Percentiles rank a stretch among this genome's conserved stretches.
Conservation (phyloP, 2,888 invertebrate genomes). For the Candidula unifasciata region DNA sequence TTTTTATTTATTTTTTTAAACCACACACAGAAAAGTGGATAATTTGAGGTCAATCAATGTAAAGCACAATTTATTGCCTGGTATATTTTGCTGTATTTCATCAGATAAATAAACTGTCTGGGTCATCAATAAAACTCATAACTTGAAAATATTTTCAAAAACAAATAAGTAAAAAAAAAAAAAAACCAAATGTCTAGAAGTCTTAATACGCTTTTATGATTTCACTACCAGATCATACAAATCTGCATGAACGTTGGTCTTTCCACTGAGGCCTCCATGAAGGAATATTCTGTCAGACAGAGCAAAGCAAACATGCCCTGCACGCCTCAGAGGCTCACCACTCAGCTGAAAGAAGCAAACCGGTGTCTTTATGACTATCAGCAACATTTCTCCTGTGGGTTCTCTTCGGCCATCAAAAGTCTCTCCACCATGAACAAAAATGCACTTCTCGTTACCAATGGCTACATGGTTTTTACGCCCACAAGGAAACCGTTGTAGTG, state of each 20-base stretch:
- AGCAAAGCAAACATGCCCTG: constrained; percentile 71
- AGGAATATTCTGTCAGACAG: constrained; percentile 65
- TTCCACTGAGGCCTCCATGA: constrained; percentile 74
- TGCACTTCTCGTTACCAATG: constrained; percentile 60
- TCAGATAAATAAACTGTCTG: too few relatives aligned
- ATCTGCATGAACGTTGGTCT: constrained; percentile 63
- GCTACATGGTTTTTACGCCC: constrained; percentile 75
- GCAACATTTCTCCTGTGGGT: constrained; percentile 75
- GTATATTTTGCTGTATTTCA: too few relatives aligned
- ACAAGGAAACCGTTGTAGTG: constrained; percentile 70
- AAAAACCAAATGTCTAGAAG: not conserved
- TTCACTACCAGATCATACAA: constrained; percentile 52
- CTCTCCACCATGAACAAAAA: constrained; percentile 76
- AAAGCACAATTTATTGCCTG: too few relatives aligned
- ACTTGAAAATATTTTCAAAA: not conserved
- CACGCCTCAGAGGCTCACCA: constrained; percentile 62
- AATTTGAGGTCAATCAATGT: too few relatives aligned
- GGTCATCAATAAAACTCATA: too few relatives aligned
- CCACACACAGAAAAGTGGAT: too few relatives aligned
- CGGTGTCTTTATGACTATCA: constrained; percentile 63
- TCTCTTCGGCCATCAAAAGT: constrained; percentile 76
- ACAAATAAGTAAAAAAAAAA: not conserved
- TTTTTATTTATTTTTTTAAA: too few relatives aligned
- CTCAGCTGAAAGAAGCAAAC: constrained; percentile 67
- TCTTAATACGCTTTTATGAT: not conserved